Evolutionary conservation across 1,140 invertebrate species (phyloP), one percentile per base, ranked within the genome.

Genomic region (Euschistus heros): DNA sequence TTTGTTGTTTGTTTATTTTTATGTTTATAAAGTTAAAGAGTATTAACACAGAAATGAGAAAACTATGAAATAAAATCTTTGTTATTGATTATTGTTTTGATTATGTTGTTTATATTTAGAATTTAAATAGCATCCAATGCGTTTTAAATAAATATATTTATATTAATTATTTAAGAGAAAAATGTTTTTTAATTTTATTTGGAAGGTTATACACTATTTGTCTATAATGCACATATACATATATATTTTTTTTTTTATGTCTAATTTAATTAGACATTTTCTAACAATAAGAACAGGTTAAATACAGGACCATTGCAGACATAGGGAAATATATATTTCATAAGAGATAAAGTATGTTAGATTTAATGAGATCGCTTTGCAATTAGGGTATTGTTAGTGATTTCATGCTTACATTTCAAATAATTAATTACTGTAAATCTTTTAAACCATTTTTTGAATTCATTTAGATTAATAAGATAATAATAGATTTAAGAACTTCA

Each of bases 391-490:
- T 50, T 50, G 22, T 20, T 50, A 50, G 47, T 50, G 47, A 50
- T 50, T 50, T 50, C 47, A 50, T 6, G 47, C 47, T 50, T 61
- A 30, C 59, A 61, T 61, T 61, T 61, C 37, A 33, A 61, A 61
- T 33, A 26, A 61, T 61, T 30, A 61, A 20, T 33, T 20, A 30
- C 37, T 27, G 24, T 57, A 24, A 27, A 24, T 33, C 30, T 37
- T 61, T 33, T 33, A 61, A 33, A 37, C 17, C 37, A 33, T 61
- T 61, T 57, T 17, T 30, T 37, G 30, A 33, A 33, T 61, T 61
- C 18, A 15, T 33, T 30, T 61, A 33, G 27, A 61, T 61, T 15
- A 37, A 59, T 33, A 59, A 33, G 30, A 59, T 18, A 61, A 61
- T 37, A 30, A 30, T 61, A 37, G 27, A 26, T 30, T 61, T 33